Base-by-base conservation (phyloP, 2,113 vertebrate species). In the Aythya baeri region DNA sequence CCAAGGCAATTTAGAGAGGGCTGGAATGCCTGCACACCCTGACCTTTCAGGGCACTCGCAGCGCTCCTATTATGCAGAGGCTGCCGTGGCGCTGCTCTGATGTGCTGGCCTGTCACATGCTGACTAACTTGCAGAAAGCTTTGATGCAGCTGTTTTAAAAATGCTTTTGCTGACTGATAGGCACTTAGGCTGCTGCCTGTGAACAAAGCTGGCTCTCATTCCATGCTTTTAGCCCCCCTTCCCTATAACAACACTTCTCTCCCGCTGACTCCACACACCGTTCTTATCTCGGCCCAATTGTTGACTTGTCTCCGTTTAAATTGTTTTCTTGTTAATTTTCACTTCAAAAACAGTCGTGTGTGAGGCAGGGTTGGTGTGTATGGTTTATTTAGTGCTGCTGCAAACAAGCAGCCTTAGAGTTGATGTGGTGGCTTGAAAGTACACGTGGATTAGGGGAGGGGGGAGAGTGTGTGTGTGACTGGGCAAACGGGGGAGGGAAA, bases 91-190 rank as follows among this genome's bases (percentile, higher is more conserved):
- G 92, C 72, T 93, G 90, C 83, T 93, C 88, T 92, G 95, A 94
- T 93, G 94, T 91, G 92, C 94, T 95, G 94, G 92, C 91, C 94
- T 95, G 93, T 97, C 94, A 90, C 94, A 91, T 91, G 86, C 96
- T 94, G 91, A 91, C 91, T 96, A 89, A 92, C 94, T 95, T 83
- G 65, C 91, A 72, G 94, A 91, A 94, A 92, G 93, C 93, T 96
- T 94, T 91, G 91, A 94, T 88, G 93, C 88, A 91, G 95, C 94
- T 89, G 88, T 89, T 95, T 96, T 95, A 96, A 94, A 95, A 97
- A 96, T 84, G 94, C 84, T 91, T 82, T 88, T 94, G 85, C 86
- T 88, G 93, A 93, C 91, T 73, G 94, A 90, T 86, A 78, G 78
- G 90, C 80, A 67, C 92, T 89, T 73, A 74, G 76, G 68, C 94